Base-by-base conservation (phyloP, 2,888 invertebrate species). In the Monochamus alternatus region DNA sequence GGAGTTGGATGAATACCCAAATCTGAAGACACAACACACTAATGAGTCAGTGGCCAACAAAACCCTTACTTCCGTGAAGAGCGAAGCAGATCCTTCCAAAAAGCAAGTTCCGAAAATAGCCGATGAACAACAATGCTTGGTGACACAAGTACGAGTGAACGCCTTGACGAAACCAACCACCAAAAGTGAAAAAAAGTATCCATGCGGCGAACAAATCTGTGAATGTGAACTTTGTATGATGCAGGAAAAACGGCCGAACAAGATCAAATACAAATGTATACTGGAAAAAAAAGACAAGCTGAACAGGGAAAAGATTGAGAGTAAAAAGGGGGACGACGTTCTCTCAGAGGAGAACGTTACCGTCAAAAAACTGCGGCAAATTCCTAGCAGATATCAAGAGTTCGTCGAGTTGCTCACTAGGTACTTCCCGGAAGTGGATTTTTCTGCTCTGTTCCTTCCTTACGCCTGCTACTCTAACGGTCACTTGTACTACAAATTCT, bases 401-500 rank as follows among this genome's bases (percentile, higher is more conserved):
- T 87, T 87, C 71, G 77, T 87, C 73, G 85, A 86, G 70, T 76
- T 84, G 44, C 70, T 88, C 31, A 77, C 78, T 3, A 82, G 81
- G 47, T 82, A 83, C 72, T 87, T 87, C 80, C 87, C 86, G 0
- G 82, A 83, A 38, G 73, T 81, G 14, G 82, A 85, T 79, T 75
- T 87, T 7, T 83, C 86, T 0, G 71, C 78, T 63, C 73, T 86
- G 72, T 80, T 87, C 44, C 78, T 87, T 74, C 88, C 88, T 0
- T 88, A 86, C 72, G 86, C 85, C 43, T 87, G 87, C 71, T 88
- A 82, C 71, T 82, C 80, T 10, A 84, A 86, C 63, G 88, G 87
- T 1, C 87, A 88, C 64, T 76, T 88, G 31, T 88, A 86, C 75
- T 88, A 88, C 76, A 86, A 84, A 78, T 87, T 88, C 75, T 73